A percentile compares a stretch with the other conserved stretches of the same genome.
phyloP scores from a whole-genome alignment of 2,797 vertebrate genomes.

The Micrastur ruficollis region DNA sequence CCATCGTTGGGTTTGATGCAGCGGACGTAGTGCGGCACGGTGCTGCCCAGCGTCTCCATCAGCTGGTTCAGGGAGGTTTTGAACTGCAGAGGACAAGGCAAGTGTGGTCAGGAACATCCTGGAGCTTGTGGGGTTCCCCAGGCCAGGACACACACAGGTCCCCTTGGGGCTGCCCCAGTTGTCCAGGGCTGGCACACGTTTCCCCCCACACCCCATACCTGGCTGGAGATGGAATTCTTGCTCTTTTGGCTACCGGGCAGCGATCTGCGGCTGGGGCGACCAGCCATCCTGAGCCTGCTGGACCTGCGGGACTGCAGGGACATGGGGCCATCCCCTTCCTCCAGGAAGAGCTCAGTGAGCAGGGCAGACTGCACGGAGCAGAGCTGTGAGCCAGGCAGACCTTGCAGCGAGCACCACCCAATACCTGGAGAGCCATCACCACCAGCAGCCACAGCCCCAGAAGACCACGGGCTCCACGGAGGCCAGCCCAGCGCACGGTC shows the following conservation, averaged over 20 bases:
- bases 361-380: constrained; percentile 74
- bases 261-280: constrained; percentile 67
- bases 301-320: constrained; percentile 28
- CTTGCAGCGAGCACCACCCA: fast-evolving
- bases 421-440: neutral
- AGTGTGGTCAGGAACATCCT: fast-evolving
- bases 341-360: constrained; percentile 82
- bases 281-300: constrained; percentile 56
- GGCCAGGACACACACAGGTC: neutral
- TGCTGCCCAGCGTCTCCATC: constrained; percentile 80
- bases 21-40: constrained; percentile 89
- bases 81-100: constrained; percentile 62
- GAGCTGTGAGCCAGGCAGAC: neutral
- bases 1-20: constrained; percentile 93
- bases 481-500: neutral
- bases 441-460: neutral
- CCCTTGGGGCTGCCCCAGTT: too few relatives aligned
- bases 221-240: constrained; percentile 79
- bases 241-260: constrained; percentile 52
- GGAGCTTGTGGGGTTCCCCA: neutral
- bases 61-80: constrained; percentile 79
- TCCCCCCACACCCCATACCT: constrained; percentile 58
- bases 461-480: neutral
- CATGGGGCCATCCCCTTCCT: constrained; percentile 25
- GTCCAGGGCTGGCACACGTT: neutral